Conservation (phyloP, 1,140 invertebrate species). For the Cyclargus thomasi region DNA sequence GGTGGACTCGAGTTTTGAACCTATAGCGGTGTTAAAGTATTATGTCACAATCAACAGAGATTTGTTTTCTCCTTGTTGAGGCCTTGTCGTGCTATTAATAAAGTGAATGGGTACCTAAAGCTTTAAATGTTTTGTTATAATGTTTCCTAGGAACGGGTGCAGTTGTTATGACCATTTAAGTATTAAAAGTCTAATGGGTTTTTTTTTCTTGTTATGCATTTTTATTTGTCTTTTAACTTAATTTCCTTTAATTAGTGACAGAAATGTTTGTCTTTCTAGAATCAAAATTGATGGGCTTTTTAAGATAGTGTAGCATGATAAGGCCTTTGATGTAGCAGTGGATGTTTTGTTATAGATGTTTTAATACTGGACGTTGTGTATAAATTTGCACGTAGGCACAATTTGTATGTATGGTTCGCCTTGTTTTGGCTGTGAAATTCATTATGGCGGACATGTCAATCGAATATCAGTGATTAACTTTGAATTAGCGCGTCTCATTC, state of each 20-base stretch:
- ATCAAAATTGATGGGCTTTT: background rate
- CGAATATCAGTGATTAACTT: background rate
- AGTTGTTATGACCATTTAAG: too few species aligned
- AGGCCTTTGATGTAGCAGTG: background rate
- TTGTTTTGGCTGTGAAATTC: conserved; percentile 15
- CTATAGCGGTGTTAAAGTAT: conserved; percentile 21
- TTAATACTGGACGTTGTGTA: background rate
- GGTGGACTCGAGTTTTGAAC: conserved; percentile 19
- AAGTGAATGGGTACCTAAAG: background rate
- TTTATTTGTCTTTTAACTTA: too few species aligned
- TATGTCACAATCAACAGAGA: background rate
- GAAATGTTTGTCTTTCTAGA: background rate
- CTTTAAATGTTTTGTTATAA: too few species aligned
- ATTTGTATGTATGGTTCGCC: conserved; percentile 20
- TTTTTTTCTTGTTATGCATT: too few species aligned
- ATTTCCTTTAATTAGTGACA: too few species aligned
- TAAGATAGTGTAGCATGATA: background rate
- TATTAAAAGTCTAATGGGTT: too few species aligned
- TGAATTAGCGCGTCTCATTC: background rate
- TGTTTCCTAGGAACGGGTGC: too few species aligned
- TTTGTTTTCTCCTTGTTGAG: background rate
- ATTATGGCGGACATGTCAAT: conserved; percentile 10
- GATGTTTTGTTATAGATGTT: background rate
- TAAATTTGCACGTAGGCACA: conserved; percentile 14
- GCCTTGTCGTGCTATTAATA: background rate